phyloP scores from a whole-genome alignment of 2,113 vertebrate species.

The Chaenogobius annularis region DNA sequence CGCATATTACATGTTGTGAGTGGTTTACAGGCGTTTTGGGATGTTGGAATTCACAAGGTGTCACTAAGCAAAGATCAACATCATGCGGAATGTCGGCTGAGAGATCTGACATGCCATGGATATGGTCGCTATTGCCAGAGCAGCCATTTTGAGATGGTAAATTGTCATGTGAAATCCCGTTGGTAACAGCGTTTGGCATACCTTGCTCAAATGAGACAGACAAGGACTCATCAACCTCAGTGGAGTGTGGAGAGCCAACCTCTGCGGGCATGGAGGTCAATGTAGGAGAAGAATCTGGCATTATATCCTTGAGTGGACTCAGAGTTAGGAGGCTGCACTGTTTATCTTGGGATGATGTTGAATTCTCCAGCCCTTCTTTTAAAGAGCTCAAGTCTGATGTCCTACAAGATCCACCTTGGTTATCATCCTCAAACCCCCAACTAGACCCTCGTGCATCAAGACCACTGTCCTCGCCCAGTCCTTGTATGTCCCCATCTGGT shows the following conservation, averaged over 20 bases:
- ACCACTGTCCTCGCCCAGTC: conserved; percentile 52
- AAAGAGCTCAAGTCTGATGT: conserved; percentile 51
- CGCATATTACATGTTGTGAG: conserved; percentile 53
- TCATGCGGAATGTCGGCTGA: conserved; percentile 79
- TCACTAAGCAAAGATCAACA: conserved; percentile 92
- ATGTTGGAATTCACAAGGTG: conserved; percentile 93
- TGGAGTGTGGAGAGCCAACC: conserved; percentile 86
- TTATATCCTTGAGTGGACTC: conserved; percentile 77
- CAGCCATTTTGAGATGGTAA: conserved; percentile 68
- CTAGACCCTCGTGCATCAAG: conserved; percentile 32
- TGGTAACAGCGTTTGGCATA: conserved; percentile 57
- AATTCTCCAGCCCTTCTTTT: conserved; percentile 63
- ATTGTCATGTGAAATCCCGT: conserved; percentile 54
- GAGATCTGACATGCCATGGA: conserved; percentile 42
- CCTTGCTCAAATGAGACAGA: conserved; percentile 88
- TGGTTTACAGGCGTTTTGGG: conserved; percentile 70
- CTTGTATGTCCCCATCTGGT: conserved; percentile 43
- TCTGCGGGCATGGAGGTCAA: conserved; percentile 86
- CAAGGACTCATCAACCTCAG: conserved; percentile 87
- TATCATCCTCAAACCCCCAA: conserved; percentile 55
- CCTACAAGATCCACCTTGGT: conserved; percentile 46
- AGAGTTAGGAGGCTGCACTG: conserved; percentile 77
- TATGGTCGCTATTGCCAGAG: conserved; percentile 48
- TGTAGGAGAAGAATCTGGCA: conserved; percentile 80
- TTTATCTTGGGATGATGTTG: conserved; percentile 71